These are phyloP conservation scores for Ifrita kowaldi DNA, from an alignment of 2,113 vertebrate species.

Conservation along the genomic window DNA sequence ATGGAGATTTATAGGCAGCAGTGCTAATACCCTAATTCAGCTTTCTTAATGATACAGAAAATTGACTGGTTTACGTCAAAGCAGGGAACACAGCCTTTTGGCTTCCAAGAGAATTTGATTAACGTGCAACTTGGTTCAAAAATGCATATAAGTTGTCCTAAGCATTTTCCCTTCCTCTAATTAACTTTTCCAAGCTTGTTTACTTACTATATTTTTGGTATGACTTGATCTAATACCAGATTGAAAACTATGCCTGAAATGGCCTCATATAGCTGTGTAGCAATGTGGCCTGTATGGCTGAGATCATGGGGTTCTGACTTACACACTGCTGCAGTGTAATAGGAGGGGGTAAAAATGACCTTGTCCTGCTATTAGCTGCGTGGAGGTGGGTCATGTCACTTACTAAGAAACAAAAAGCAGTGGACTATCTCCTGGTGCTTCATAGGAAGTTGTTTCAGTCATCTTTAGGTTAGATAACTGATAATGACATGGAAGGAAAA, in stretches of 20 bases:
- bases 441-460: neutral
- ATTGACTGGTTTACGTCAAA: neutral
- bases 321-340: neutral
- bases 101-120: neutral
- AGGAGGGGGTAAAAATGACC: neutral
- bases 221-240: neutral
- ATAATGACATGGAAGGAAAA: neutral
- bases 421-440: neutral
- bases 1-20: neutral
- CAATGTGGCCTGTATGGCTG: neutral
- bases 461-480: neutral
- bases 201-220: neutral
- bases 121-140: neutral
- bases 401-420: neutral
- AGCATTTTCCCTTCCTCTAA: neutral
- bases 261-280: neutral
- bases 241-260: neutral
- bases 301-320: neutral
- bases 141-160: neutral
- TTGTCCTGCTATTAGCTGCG: neutral
- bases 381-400: neutral
- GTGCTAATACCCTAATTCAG: neutral
- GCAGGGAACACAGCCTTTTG: neutral
- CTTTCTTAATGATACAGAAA: neutral
- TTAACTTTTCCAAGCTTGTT: neutral